These are phyloP conservation scores for Labeo rohita DNA, from an alignment of 2,113 vertebrate species.

Conservation along the genomic window DNA sequence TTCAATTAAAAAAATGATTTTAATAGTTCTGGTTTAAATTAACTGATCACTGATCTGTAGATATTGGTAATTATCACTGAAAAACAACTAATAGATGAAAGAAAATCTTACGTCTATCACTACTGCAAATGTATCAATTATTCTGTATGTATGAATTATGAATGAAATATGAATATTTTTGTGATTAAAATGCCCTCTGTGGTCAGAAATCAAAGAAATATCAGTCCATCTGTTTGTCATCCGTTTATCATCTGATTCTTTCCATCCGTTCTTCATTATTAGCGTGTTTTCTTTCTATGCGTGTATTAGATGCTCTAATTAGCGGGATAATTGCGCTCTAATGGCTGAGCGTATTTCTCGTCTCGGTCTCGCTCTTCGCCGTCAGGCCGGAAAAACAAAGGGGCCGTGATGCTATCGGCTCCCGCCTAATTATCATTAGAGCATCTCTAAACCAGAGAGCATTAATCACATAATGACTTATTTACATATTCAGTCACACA, in stretches of 20 bases:
- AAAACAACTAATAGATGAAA: too few relatives aligned
- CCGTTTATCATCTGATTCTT: slow-evolving; percentile 1
- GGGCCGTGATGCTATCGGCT: slow-evolving; percentile 34
- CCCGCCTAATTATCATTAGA: slow-evolving; percentile 22
- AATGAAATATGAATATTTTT: not conserved
- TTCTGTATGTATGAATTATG: too few relatives aligned
- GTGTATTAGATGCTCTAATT: slow-evolving; percentile 52
- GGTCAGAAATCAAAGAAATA: not conserved
- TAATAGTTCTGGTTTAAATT: too few relatives aligned
- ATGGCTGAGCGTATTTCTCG: slow-evolving; percentile 26
- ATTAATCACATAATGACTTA: slow-evolving; percentile 8
- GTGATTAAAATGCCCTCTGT: not conserved
- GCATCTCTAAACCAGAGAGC: slow-evolving; percentile 8
- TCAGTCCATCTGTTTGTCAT: not conserved
- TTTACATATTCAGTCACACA: slow-evolving; percentile 14
- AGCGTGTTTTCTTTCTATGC: slow-evolving; percentile 5
- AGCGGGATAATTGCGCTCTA: slow-evolving; percentile 51
- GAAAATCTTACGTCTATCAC: too few relatives aligned
- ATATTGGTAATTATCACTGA: too few relatives aligned
- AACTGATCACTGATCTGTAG: too few relatives aligned
- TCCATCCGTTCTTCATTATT: slow-evolving; percentile 6
- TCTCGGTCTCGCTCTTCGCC: not conserved
- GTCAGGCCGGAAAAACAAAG: slow-evolving; percentile 7
- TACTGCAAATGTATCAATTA: too few relatives aligned
- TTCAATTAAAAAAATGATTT: too few relatives aligned